Evolutionary conservation across 2,888 invertebrate species (phyloP).

Genomic region (Cristatella mucedo): DNA sequence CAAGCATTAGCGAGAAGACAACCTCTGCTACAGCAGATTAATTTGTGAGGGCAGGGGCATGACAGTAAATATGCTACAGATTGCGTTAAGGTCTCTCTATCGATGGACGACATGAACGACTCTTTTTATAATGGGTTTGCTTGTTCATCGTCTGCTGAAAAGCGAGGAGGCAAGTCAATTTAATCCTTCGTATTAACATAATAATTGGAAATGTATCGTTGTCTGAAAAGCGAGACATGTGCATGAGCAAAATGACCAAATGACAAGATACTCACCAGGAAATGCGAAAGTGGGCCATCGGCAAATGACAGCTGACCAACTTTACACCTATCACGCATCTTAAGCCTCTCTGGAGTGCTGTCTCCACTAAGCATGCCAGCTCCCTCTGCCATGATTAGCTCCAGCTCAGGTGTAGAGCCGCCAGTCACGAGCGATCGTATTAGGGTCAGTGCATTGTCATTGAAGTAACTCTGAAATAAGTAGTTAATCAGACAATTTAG

Average conservation of each 20-base stretch:
- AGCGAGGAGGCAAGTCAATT: too few relatives aligned
- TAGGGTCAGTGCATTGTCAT: conserved; percentile 15
- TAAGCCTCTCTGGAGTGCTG: conserved; percentile 23
- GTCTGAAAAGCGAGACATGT: neutral
- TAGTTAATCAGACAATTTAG: neutral
- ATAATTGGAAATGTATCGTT: neutral
- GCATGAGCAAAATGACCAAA: conserved; percentile 5
- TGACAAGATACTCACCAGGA: conserved; percentile 46
- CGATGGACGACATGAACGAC: too few relatives aligned
- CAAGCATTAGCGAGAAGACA: too few relatives aligned
- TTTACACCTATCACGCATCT: conserved; percentile 81
- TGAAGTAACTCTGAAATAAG: conserved; percentile 16
- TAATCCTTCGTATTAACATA: neutral
- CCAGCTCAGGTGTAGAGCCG: conserved; percentile 17
- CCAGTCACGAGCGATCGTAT: conserved; percentile 18
- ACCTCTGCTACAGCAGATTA: too few relatives aligned
- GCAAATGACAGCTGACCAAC: conserved; percentile 88
- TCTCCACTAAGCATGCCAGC: conserved; percentile 14
- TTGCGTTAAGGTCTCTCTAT: too few relatives aligned
- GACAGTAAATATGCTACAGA: too few relatives aligned
- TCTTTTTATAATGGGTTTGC: too few relatives aligned
- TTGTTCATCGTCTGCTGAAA: too few relatives aligned
- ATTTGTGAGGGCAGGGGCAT: too few relatives aligned
- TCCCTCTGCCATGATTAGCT: conserved; percentile 17
- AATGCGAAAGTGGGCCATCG: conserved; percentile 85